phyloP scores from a whole-genome alignment of 2,888 invertebrate genomes.

The Zygaena filipendulae region DNA sequence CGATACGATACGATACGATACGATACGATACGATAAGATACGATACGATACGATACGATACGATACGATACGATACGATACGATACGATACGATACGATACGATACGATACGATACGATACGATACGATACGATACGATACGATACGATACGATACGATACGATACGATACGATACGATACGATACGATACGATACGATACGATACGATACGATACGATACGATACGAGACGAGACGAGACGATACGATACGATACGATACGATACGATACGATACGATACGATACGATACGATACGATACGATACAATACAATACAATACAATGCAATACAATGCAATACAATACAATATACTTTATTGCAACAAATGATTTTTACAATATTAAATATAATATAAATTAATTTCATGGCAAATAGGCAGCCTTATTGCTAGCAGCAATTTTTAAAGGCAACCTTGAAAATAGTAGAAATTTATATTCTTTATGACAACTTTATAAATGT shows the following conservation, averaged over 20 bases:
- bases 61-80: conserved; percentile 2
- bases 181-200: neutral
- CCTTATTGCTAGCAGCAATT: no score
- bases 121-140: neutral
- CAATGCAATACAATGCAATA: neutral
- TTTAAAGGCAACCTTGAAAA: no score
- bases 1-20: conserved; percentile 7
- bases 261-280: neutral
- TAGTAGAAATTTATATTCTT: no score
- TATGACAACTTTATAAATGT: no score
- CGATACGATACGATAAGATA: conserved; percentile 7
- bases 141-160: neutral
- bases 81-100: neutral
- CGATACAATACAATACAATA: neutral
- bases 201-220: neutral
- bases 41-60: conserved; percentile 6
- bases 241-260: neutral
- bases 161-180: neutral
- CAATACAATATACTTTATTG: neutral
- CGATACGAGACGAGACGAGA: neutral
- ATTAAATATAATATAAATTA: neutral
- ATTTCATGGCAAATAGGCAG: no score
- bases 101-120: neutral
- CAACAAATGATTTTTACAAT: neutral
- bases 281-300: neutral